A percentile compares a stretch with the other conserved stretches of the same genome.
These are phyloP conservation scores for Acanthornis magna DNA, from an alignment of 2,797 vertebrate species.

Conservation along the genomic window DNA sequence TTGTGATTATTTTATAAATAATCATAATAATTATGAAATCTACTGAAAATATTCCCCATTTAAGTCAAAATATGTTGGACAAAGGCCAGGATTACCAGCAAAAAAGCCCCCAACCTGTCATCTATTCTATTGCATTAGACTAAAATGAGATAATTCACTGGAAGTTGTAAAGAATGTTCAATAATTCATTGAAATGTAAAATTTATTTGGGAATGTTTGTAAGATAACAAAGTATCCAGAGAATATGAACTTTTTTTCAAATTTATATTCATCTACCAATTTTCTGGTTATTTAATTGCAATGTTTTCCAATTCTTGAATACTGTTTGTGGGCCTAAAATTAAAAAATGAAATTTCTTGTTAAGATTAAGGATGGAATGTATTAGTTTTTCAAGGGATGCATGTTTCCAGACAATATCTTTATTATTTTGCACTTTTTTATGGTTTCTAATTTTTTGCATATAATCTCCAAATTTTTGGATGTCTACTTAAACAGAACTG, in stretches of 20 bases:
- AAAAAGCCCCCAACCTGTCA: rapidly evolving
- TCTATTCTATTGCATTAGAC: not conserved
- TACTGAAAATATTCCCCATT: not conserved
- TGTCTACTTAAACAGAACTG: not conserved
- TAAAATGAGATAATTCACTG: not conserved
- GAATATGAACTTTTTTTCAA: not conserved
- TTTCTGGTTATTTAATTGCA: not conserved
- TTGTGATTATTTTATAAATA: not conserved
- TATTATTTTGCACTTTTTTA: not conserved
- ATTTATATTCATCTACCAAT: not conserved
- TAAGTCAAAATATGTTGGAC: not conserved
- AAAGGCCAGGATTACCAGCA: not conserved
- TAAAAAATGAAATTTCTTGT: not conserved
- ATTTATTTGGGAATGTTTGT: not conserved
- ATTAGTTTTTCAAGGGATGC: not conserved
- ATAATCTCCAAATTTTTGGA: not conserved
- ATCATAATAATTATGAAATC: not conserved
- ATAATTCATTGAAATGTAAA: not conserved
- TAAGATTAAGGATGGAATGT: not conserved
- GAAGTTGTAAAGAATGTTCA: not conserved
- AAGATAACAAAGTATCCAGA: not conserved
- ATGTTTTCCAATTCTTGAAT: not conserved
- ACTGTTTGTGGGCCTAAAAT: not conserved
- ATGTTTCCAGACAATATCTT: not conserved
- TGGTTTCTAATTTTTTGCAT: not conserved